phyloP scores from a whole-genome alignment of 2,888 invertebrate genomes.

The Clostera curtula region DNA sequence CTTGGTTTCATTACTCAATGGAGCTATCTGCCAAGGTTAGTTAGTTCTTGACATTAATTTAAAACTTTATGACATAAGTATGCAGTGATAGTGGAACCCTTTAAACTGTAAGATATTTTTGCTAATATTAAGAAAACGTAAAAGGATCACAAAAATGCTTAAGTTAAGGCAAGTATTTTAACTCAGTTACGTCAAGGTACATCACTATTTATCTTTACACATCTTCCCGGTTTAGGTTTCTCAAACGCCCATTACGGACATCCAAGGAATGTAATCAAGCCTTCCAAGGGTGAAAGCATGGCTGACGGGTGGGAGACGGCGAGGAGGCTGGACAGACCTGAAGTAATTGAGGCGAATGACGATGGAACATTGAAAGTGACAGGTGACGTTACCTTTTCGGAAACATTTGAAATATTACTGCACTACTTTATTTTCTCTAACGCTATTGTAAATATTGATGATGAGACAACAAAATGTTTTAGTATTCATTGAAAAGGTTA shows the following conservation, averaged over 20 bases:
- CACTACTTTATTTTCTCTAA: too few relatives aligned
- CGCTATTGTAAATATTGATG: too few relatives aligned
- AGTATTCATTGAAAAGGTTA: too few relatives aligned
- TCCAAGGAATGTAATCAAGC: slow-evolving; percentile 75
- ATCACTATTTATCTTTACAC: too few relatives aligned
- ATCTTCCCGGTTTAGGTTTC: slow-evolving; percentile 58
- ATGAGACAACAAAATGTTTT: too few relatives aligned
- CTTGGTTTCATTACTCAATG: slow-evolving; percentile 67
- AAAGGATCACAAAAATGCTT: too few relatives aligned
- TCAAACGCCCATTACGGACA: slow-evolving; percentile 80
- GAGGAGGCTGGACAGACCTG: slow-evolving; percentile 74
- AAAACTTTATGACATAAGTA: slow-evolving; percentile 1
- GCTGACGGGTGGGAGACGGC: slow-evolving; percentile 81
- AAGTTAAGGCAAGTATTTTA: too few relatives aligned
- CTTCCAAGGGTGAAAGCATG: slow-evolving; percentile 69
- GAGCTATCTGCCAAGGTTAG: slow-evolving; percentile 69
- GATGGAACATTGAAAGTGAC: slow-evolving; percentile 73
- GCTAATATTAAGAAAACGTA: too few relatives aligned
- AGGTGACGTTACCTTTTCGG: too few relatives aligned
- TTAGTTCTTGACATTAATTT: not conserved
- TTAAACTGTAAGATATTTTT: not conserved
- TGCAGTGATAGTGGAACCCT: not conserved
- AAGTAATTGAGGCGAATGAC: slow-evolving; percentile 66
- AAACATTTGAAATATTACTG: too few relatives aligned
- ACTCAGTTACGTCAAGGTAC: slow-evolving; percentile 1